Base-by-base conservation (phyloP, 2,888 invertebrate species). In the Epirrhoe tristata region DNA sequence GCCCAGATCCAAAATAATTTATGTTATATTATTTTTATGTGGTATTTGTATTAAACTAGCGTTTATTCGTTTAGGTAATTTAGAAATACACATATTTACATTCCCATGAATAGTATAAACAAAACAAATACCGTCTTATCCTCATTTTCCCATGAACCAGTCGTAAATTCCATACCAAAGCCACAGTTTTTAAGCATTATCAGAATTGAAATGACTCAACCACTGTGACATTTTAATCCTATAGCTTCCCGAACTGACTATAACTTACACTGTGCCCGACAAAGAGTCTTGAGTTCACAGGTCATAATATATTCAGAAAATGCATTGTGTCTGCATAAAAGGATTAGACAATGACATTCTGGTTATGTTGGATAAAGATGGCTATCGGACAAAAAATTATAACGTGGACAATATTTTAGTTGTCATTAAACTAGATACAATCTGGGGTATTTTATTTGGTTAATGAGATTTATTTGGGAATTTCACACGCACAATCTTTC, bases 221-320 rank as follows among this genome's bases (percentile, higher is more conserved):
- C 63, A 62, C 50, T 60, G 43, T 63, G 63, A 39, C 54, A 73
- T 70, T 72, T 71, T 75, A 74, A 75, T 74, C 74, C 74, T 52
- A 60, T 16, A 66, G 67, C 67, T 71, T 72, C 79, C 82, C 78
- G 82, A 84, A 80, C 80, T 80, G 77, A 76, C 72, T 76, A 36
- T 62, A 56, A 57, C 50, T 62, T 61, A 64, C 61, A 71, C 77
- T 69, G 76, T 73, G 75, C 48, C 53, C 58, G 61, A 85, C 85
- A 84, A 82, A 83, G 64, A 72, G 73, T 63, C 72, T 69, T 34
- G 60, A 63, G 85, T 87, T 88, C 88, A 88, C 85, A 87, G 87
- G 85, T 90, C 88, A 84, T 88, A 90, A 91, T 89, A 84, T 87
- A 93, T 93, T 89, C 90, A 89, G 88, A 90, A 89, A 89, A 91